Conservation (phyloP, 2,113 vertebrate species). For the Recurvirostra avosetta region DNA sequence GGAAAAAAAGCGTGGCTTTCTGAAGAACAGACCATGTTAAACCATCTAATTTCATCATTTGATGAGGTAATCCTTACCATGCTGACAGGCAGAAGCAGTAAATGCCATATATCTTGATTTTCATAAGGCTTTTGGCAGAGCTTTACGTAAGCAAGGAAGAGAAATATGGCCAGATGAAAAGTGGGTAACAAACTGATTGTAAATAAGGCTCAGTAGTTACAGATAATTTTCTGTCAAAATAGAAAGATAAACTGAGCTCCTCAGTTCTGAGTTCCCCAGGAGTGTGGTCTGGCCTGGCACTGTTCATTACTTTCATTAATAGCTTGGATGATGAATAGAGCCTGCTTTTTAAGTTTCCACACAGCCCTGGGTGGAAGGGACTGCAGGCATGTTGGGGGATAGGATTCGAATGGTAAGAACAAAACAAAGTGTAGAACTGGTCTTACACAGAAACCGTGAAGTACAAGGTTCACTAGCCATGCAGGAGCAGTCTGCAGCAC, state of each 20-base stretch:
- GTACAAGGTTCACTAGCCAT: neutral
- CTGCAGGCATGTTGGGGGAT: neutral
- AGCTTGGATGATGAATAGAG: neutral
- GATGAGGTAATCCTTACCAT: conserved; percentile 19
- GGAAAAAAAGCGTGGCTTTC: neutral
- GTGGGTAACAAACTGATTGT: neutral
- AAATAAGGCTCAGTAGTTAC: neutral
- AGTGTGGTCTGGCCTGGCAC: neutral
- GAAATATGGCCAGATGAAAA: neutral
- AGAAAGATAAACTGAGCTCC: neutral
- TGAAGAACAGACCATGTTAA: neutral
- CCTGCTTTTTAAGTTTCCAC: neutral
- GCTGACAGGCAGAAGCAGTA: neutral
- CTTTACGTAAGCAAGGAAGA: neutral
- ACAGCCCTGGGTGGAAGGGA: neutral
- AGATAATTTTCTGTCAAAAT: neutral
- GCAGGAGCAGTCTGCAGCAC: neutral
- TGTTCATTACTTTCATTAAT: neutral
- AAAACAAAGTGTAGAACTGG: neutral
- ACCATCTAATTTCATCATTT: conserved; percentile 15
- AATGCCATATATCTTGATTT: neutral
- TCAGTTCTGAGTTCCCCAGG: neutral
- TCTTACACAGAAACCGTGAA: neutral
- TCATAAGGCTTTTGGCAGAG: neutral
- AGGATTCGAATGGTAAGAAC: neutral